Percentiles rank a stretch among this genome's conserved stretches.
phyloP scores from a whole-genome alignment of 2,888 invertebrate species.

The Amblyjoppa fuscipennis region DNA sequence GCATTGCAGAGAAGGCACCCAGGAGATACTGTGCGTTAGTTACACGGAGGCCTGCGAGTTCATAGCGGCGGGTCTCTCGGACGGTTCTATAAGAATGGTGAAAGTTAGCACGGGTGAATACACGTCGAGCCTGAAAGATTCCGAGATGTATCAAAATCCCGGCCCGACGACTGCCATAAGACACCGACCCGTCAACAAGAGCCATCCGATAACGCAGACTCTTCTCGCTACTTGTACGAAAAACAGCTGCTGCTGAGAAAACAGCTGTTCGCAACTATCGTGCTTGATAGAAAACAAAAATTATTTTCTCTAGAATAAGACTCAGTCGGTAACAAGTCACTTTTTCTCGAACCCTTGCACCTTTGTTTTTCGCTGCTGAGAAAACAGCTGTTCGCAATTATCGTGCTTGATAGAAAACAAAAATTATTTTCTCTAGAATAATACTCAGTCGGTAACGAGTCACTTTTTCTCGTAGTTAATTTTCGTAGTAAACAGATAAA shows the following conservation, averaged over 20 bases:
- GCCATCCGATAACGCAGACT: conserved; percentile 87
- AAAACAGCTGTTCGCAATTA: background rate
- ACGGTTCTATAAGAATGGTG: conserved; percentile 88
- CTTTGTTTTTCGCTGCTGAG: background rate
- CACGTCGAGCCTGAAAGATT: conserved; percentile 86
- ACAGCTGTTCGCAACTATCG: background rate
- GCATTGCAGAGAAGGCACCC: conserved; percentile 85
- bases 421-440: background rate
- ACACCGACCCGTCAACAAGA: conserved; percentile 87
- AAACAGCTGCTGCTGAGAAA: background rate
- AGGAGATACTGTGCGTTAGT: conserved; percentile 87
- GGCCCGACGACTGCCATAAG: conserved; percentile 88
- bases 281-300: background rate
- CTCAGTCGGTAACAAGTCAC: background rate
- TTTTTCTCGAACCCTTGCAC: background rate
- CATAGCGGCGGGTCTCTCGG: conserved; percentile 88
- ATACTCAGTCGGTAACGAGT: background rate
- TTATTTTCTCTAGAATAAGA: background rate
- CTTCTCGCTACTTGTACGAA: conserved; percentile 88
- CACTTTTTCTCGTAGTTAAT: background rate
- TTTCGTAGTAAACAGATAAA: too few relatives aligned
- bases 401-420: background rate
- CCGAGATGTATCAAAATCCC: conserved; percentile 86
- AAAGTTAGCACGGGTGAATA: conserved; percentile 86
- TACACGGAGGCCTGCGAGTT: conserved; percentile 88